These are phyloP conservation scores for Mus caroli DNA, from an alignment of 2,797 vertebrate species.

Conservation along the genomic window DNA sequence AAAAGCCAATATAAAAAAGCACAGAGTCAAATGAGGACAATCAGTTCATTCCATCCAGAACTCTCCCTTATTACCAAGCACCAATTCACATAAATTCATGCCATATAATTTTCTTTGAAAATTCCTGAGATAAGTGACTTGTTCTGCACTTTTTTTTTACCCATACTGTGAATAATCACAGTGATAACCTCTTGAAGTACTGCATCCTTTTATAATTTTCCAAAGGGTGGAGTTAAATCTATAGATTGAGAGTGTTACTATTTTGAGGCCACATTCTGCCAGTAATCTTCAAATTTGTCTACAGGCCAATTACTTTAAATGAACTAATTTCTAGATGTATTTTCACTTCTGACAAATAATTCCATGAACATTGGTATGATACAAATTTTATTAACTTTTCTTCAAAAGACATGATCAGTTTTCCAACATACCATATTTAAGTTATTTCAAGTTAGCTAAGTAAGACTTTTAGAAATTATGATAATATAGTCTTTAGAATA, in stretches of 20 bases:
- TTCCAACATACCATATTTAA: slow-evolving; percentile 46
- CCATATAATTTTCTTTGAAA: neutral
- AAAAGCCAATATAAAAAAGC: neutral
- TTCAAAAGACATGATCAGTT: slow-evolving; percentile 27
- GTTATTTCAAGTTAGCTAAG: slow-evolving; percentile 16
- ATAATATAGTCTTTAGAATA: neutral
- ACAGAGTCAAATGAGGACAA: neutral
- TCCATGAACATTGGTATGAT: slow-evolving; percentile 32
- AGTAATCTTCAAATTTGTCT: slow-evolving; percentile 37
- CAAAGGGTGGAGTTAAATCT: neutral
- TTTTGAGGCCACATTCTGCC: neutral
- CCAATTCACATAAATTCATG: neutral
- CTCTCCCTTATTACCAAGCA: neutral
- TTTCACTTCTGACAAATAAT: neutral
- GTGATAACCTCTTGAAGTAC: neutral
- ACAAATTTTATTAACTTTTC: neutral
- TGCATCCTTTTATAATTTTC: neutral
- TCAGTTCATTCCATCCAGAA: neutral
- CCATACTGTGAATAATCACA: neutral
- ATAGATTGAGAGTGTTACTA: neutral
- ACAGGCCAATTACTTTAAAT: slow-evolving; percentile 10
- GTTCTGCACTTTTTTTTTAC: neutral
- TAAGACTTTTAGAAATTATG: slow-evolving; percentile 17
- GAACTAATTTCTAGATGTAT: neutral
- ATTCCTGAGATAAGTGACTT: neutral